Conservation (phyloP, 2,797 vertebrate genomes). For the Dendrocincla tyrannina region DNA sequence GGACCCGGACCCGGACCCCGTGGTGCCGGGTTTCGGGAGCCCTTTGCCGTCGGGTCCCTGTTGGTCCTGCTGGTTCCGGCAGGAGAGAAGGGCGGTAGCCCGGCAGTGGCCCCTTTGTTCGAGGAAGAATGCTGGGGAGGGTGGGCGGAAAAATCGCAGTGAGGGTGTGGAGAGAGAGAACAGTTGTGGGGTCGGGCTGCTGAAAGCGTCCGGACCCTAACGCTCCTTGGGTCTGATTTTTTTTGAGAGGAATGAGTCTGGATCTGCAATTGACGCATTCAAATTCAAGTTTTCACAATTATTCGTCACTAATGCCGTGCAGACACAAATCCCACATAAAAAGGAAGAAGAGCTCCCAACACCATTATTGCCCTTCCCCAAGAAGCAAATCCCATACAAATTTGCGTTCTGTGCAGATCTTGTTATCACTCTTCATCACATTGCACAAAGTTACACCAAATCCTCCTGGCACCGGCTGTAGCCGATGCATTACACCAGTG, state of each 20-base stretch:
- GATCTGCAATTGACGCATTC: neutral
- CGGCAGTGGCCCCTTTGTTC: neutral
- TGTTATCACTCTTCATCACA: neutral
- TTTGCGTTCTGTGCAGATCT: neutral
- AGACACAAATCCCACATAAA: neutral
- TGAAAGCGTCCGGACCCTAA: neutral
- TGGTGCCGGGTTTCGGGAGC: too few species aligned
- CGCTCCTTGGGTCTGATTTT: accelerated
- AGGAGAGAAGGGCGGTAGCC: neutral
- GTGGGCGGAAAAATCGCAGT: neutral
- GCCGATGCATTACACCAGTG: neutral
- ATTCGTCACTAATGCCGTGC: neutral
- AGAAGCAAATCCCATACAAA: neutral
- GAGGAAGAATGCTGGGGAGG: neutral
- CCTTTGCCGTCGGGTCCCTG: accelerated
- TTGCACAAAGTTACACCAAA: neutral
- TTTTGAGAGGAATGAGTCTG: neutral
- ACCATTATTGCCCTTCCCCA: neutral
- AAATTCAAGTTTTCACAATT: neutral
- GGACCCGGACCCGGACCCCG: too few species aligned
- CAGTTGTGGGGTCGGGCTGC: neutral
- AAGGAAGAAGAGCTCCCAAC: neutral
- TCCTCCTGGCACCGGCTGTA: neutral
- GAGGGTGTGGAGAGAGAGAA: neutral
- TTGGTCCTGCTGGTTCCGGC: neutral